Evolutionary conservation across 2,113 vertebrate species (phyloP).

Genomic region (Rhagologus leucostigma): DNA sequence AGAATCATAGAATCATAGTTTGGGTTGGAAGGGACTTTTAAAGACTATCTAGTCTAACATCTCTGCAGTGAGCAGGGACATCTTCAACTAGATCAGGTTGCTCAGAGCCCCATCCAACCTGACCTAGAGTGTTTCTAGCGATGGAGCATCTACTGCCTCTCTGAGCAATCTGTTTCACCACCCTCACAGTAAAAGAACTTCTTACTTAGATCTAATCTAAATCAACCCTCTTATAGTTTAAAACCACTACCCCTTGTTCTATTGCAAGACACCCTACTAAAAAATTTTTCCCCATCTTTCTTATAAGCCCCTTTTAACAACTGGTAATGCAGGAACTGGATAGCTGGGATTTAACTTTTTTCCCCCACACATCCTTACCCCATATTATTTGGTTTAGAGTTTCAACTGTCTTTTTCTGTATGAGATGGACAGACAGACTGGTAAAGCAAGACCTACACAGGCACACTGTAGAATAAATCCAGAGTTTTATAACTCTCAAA

Average conservation of each 20-base stretch:
- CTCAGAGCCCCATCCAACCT: background rate
- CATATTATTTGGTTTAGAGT: background rate
- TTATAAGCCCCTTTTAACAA: background rate
- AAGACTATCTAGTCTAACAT: background rate
- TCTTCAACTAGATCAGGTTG: background rate
- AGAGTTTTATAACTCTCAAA: background rate
- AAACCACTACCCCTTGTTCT: background rate
- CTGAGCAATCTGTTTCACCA: background rate
- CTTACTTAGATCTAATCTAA: background rate
- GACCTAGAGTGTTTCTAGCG: background rate
- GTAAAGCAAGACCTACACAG: background rate
- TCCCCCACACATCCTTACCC: rapidly evolving
- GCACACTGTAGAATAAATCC: background rate
- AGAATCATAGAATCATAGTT: background rate
- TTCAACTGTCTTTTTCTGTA: background rate
- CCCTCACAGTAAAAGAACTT: background rate
- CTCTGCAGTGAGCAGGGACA: background rate
- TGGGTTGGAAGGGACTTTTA: background rate
- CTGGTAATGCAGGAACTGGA: background rate
- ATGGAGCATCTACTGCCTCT: background rate
- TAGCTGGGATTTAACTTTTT: background rate
- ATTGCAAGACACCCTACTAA: background rate
- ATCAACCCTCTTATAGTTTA: background rate
- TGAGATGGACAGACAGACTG: background rate
- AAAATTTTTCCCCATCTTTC: background rate